phyloP scores from a whole-genome alignment of 1,140 invertebrate genomes.

The Drosophila lini region DNA sequence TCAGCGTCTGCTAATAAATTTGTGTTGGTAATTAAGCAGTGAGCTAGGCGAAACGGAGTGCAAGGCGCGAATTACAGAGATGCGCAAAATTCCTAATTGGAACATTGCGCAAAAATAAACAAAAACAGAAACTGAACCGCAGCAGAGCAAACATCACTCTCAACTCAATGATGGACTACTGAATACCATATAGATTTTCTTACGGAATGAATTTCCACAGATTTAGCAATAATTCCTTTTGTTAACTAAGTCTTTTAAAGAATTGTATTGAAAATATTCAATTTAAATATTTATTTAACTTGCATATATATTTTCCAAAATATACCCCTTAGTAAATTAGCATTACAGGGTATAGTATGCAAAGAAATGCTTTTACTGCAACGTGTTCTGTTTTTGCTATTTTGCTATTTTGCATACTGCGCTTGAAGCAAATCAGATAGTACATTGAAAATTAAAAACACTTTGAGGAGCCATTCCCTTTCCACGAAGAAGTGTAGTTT shows the following conservation, averaged over 20 bases:
- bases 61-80: constrained; percentile 24
- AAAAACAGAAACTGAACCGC: constrained; percentile 41
- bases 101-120: constrained; percentile 75
- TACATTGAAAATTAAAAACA: constrained; percentile 49
- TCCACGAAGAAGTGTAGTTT: no score
- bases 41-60: constrained; percentile 12
- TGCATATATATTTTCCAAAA: not conserved
- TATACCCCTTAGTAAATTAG: not conserved
- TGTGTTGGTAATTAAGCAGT: constrained; percentile 63
- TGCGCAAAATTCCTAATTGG: constrained; percentile 66
- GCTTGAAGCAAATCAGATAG: constrained; percentile 40
- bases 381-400: constrained; percentile 31
- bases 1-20: constrained; percentile 63
- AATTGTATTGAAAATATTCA: not conserved
- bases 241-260: no score
- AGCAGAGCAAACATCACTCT: constrained; percentile 15
- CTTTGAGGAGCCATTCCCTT: constrained; percentile 8
- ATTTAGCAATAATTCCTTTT: not conserved
- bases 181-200: not conserved
- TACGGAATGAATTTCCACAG: not conserved
- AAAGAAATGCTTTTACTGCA: constrained; percentile 19
- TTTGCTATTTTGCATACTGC: constrained; percentile 47
- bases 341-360: not conserved
- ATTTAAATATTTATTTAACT: not conserved
- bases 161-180: not conserved